These are phyloP conservation scores for Elaphurus davidianus DNA, from an alignment of 2,113 vertebrate species.

Conservation along the genomic window DNA sequence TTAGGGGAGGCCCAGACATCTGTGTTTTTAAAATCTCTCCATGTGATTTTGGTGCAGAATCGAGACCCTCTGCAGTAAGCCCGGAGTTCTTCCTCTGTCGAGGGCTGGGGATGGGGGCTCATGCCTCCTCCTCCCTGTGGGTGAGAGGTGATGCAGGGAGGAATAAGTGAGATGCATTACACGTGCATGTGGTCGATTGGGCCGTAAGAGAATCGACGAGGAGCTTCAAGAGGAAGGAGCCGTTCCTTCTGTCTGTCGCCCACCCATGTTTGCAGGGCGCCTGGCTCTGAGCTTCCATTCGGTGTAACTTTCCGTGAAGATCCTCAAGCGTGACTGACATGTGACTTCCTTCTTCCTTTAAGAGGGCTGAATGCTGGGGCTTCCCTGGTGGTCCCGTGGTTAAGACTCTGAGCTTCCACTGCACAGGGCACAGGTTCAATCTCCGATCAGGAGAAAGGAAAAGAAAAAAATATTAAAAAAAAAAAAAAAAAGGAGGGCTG, in stretches of 20 bases:
- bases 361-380: neutral
- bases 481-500: neutral
- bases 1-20: neutral
- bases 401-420: neutral
- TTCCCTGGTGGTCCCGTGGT: neutral
- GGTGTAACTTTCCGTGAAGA: neutral
- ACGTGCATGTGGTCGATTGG: fast-evolving
- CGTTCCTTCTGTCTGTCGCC: neutral
- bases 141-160: neutral
- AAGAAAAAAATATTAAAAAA: neutral
- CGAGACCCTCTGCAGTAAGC: neutral
- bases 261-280: neutral
- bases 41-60: neutral
- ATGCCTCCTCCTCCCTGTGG: neutral
- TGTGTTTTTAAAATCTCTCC: neutral
- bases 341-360: neutral
- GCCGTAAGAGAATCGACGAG: fast-evolving
- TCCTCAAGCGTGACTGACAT: neutral
- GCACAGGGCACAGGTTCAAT: neutral
- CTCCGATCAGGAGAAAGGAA: neutral
- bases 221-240: neutral
- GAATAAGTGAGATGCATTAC: neutral
- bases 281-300: neutral
- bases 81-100: neutral
- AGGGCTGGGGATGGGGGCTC: neutral